phyloP scores from a whole-genome alignment of 1,140 invertebrate species.

The Scaptomyza hsui region DNA sequence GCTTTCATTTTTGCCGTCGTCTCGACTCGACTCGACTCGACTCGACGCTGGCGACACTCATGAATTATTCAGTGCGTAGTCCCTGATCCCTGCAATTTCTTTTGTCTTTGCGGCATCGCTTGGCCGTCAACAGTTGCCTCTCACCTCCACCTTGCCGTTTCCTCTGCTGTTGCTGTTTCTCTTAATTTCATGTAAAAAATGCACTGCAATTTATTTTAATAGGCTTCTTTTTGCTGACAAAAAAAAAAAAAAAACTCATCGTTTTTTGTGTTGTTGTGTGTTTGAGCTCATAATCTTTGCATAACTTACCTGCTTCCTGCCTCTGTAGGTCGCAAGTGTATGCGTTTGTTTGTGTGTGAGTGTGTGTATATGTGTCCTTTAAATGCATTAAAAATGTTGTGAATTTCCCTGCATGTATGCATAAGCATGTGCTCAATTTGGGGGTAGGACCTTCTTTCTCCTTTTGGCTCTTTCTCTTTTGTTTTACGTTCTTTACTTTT shows the following conservation, averaged over 20 bases:
- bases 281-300: constrained; percentile 68
- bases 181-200: constrained; percentile 75
- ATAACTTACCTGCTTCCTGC: constrained; percentile 53
- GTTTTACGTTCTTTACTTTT: constrained; percentile 19
- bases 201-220: constrained; percentile 79
- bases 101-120: constrained; percentile 47
- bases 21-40: constrained; percentile 10
- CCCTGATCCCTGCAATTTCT: constrained; percentile 56
- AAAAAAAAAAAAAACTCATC: constrained; percentile 51
- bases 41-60: constrained; percentile 56
- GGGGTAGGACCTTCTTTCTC: background rate
- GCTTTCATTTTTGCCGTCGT: constrained; percentile 20
- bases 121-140: constrained; percentile 17
- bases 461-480: constrained; percentile 4
- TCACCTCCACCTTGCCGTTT: background rate
- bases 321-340: constrained; percentile 16
- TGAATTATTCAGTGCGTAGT: constrained; percentile 79
- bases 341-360: constrained; percentile 9
- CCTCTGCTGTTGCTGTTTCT: constrained; percentile 22
- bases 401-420: constrained; percentile 58
- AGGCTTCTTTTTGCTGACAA: constrained; percentile 59
- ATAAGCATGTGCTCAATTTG: constrained; percentile 36
- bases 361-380: constrained; percentile 27
- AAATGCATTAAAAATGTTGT: constrained; percentile 71
- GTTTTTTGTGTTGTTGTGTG: constrained; percentile 19